Conservation (phyloP, 2,888 invertebrate species). For the Amaurobius ferox region DNA sequence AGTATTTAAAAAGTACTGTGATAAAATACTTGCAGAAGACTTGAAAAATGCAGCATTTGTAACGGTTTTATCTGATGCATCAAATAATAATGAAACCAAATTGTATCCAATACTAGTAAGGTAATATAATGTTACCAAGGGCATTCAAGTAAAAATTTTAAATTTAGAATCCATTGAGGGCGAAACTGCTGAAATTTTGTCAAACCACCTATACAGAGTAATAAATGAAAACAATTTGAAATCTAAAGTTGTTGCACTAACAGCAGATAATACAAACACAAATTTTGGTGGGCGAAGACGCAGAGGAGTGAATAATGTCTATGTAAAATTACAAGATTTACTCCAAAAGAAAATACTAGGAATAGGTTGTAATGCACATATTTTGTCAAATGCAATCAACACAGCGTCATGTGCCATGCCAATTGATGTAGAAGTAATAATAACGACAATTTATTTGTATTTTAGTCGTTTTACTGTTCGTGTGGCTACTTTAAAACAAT, state of each 20-base stretch:
- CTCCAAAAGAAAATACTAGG: slow-evolving; percentile 7
- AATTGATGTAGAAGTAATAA: slow-evolving; percentile 33
- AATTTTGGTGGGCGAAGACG: slow-evolving; percentile 22
- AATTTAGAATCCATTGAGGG: background rate
- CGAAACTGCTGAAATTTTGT: slow-evolving; percentile 16
- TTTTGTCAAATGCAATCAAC: slow-evolving; percentile 39
- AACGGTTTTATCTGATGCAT: background rate
- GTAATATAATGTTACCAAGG: slow-evolving; percentile 21
- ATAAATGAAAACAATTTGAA: slow-evolving; percentile 30
- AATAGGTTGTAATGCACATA: slow-evolving; percentile 24
- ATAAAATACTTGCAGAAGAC: slow-evolving; percentile 1
- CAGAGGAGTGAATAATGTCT: slow-evolving; percentile 23
- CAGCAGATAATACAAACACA: slow-evolving; percentile 15
- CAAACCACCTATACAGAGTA: background rate
- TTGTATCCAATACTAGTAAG: slow-evolving; percentile 27
- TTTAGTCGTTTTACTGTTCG: background rate
- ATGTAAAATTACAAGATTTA: slow-evolving; percentile 31
- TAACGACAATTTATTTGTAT: slow-evolving; percentile 20
- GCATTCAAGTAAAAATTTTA: background rate
- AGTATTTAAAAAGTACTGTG: background rate
- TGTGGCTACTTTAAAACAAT: slow-evolving; percentile 4
- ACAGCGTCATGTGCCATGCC: slow-evolving; percentile 16
- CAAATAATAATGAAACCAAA: slow-evolving; percentile 16
- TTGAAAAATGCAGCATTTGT: slow-evolving; percentile 24
- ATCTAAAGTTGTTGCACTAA: background rate